Percentiles rank a stretch among this genome's conserved stretches.
Evolutionary conservation across 2,797 vertebrate species (phyloP).

Genomic region (Schizopygopsis pylzovi): DNA sequence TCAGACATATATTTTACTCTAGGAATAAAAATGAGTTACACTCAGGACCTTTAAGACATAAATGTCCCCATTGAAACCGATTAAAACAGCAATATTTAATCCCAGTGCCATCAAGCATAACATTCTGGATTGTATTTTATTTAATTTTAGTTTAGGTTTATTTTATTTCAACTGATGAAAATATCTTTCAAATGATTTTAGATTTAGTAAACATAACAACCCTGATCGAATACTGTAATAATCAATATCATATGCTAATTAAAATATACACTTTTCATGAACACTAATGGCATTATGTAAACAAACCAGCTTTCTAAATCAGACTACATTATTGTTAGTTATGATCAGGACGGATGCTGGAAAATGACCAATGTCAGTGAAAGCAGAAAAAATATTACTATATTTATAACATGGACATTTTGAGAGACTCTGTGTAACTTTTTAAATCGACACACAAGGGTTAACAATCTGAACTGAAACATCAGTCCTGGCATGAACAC

Average conservation of each 20-base stretch:
- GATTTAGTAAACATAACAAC: background rate
- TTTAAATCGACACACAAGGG: background rate
- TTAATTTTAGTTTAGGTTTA: background rate
- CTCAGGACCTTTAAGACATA: background rate
- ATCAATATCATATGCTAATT: background rate
- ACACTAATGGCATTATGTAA: background rate
- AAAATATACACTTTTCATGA: background rate
- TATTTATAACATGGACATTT: background rate
- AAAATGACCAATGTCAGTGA: background rate
- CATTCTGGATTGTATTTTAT: background rate
- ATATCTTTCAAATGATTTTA: background rate
- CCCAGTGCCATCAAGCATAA: background rate
- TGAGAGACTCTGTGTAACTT: background rate
- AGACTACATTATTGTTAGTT: background rate
- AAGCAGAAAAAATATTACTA: background rate
- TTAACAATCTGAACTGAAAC: conserved; percentile 63
- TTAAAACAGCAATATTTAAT: background rate
- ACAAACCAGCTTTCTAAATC: background rate
- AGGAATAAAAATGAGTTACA: background rate
- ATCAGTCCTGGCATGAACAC: conserved; percentile 48
- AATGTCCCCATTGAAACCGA: background rate
- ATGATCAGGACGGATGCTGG: background rate
- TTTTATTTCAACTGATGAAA: background rate
- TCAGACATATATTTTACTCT: background rate
- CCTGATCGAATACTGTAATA: background rate